Conservation (phyloP, 2,113 vertebrate genomes). For the Eubucco bourcierii region DNA sequence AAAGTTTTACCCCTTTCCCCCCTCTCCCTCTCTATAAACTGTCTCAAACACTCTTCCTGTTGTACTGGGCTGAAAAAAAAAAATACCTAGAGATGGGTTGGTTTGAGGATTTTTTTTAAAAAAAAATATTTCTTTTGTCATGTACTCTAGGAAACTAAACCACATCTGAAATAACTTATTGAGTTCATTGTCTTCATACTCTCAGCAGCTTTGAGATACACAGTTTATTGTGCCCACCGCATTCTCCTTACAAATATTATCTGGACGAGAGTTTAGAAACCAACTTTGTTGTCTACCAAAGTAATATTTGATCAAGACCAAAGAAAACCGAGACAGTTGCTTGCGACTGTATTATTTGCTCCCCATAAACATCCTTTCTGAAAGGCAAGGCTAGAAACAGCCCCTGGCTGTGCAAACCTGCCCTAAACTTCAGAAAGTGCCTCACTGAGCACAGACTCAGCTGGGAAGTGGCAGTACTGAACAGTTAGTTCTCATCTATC, state of each 20-base stretch:
- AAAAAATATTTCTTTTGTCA: not conserved
- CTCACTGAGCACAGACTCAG: too few relatives aligned
- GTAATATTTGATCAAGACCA: not conserved
- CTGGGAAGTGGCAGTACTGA: too few relatives aligned
- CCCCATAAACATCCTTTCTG: not conserved
- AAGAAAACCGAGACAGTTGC: not conserved
- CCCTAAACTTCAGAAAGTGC: too few relatives aligned
- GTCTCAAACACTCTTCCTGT: not conserved
- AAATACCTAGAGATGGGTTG: not conserved
- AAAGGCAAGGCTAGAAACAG: not conserved
- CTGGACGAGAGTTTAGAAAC: not conserved
- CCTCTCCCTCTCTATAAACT: not conserved
- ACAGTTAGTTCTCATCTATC: too few relatives aligned
- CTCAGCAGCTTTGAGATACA: not conserved
- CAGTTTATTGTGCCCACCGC: not conserved
- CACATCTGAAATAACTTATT: not conserved
- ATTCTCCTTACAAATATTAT: not conserved
- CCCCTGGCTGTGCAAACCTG: too few relatives aligned
- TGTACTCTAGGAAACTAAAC: not conserved
- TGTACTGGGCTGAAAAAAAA: not conserved
- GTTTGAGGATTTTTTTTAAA: not conserved
- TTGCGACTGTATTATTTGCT: not conserved
- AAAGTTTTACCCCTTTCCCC: not conserved
- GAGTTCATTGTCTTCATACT: not conserved
- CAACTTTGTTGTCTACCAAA: not conserved